Evolutionary conservation across 2,888 invertebrate genomes (phyloP), one percentile per base, ranked within the genome.

Genomic region (Callimorpha dominula): DNA sequence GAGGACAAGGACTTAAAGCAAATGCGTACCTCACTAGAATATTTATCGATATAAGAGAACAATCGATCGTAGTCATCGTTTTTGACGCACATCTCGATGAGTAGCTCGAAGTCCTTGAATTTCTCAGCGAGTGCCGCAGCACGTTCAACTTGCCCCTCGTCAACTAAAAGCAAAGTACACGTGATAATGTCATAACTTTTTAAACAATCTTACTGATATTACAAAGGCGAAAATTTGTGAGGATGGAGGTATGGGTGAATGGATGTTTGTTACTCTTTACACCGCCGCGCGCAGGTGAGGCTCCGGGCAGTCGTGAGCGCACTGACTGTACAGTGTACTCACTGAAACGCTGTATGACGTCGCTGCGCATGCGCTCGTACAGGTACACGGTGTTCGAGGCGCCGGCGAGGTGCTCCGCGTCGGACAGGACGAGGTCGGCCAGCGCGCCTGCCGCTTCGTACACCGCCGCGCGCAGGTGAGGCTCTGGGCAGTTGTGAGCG

Each of bases 111-210:
- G 91, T 99, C 99, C 63, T 97, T 96, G 93, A 98, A 99, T 92
- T 99, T 99, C 93, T 99, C 99, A 0, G 98, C 99, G 65, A 99
- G 92, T 82, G 97, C 97, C 0, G 97, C 97, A 12, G 98, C 99
- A 73, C 97, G 96, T 87, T 98, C 98, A 82, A 96, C 97, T 88
- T 98, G 97, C 4, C 97, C 97, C 81, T 97, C 97, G 49, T 97
- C 96, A 78, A 98, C 98, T 98, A 90, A 60, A 71, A 73, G 20
- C 4, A 14, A 65, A 40, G 66, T 15, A 63, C 15, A n/a, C 31
- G 6, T n/a, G 5, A n/a, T n/a, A n/a, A n/a, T n/a, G n/a, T n/a
- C n/a, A n/a, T n/a, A n/a, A n/a, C n/a, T n/a, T n/a, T n/a, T n/a
- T n/a, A n/a, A n/a, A n/a, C n/a, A n/a, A n/a, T n/a, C n/a, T n/a